Conservation (phyloP, 2,113 vertebrate genomes). For the Hypocryptadius cinnamomeus region DNA sequence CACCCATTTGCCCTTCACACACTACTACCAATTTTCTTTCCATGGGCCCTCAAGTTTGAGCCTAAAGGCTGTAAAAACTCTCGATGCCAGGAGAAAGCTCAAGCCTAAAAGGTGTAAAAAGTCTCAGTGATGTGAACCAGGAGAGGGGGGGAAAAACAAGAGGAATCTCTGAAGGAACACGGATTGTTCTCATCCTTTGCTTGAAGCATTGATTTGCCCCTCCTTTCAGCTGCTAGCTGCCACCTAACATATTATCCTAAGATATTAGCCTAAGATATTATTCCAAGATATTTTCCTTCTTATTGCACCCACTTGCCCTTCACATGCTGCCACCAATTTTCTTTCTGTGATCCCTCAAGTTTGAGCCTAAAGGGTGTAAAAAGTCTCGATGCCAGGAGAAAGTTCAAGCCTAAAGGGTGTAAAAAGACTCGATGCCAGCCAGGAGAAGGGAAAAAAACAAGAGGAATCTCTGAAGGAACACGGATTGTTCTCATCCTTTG, state of each 20-base stretch:
- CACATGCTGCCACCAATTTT: not conserved
- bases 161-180: not conserved
- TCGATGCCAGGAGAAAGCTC: not conserved
- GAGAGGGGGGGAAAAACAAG: no score
- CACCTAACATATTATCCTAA: not conserved
- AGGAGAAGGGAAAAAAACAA: not conserved
- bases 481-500: not conserved
- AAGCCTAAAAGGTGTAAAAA: not conserved
- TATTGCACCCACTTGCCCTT: not conserved
- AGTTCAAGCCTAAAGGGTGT: no score
- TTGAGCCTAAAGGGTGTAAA: no score
- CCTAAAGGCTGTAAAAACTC: not conserved
- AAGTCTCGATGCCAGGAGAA: no score
- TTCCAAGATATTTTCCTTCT: not conserved
- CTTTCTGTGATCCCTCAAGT: not conserved
- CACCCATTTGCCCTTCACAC: not conserved
- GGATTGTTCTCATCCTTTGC: not conserved
- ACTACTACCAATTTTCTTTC: not conserved
- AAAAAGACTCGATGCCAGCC: not conserved
- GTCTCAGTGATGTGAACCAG: not conserved
- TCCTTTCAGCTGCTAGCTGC: not conserved
- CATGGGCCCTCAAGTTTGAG: not conserved
- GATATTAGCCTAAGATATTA: not conserved
- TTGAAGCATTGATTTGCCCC: not conserved
- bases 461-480: not conserved